phyloP scores from a whole-genome alignment of 2,113 vertebrate species.

The Numida meleagris region DNA sequence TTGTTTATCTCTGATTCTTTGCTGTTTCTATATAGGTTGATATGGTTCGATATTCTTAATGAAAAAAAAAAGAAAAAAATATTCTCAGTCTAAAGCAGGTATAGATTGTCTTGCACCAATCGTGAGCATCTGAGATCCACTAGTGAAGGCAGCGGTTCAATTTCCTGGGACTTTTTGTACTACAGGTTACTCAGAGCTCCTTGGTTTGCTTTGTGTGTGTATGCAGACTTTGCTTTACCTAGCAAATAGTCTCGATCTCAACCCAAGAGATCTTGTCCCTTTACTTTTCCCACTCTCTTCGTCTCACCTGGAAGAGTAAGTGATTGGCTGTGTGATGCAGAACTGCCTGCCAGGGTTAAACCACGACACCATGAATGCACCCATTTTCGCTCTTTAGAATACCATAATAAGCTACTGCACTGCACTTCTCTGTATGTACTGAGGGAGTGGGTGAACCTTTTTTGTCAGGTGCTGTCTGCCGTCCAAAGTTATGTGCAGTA shows the following conservation, averaged over 20 bases:
- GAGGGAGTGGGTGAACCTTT: accelerated
- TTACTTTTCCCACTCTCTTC: not conserved
- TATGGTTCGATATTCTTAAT: not conserved
- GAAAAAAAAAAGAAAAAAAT: accelerated
- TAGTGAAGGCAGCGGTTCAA: not conserved
- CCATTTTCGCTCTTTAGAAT: not conserved
- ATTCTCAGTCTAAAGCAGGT: not conserved
- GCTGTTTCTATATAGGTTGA: not conserved
- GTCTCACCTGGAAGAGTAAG: no score
- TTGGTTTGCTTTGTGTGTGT: not conserved
- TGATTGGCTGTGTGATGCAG: no score
- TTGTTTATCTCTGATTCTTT: not conserved
- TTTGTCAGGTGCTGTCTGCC: not conserved
- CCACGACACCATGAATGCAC: no score
- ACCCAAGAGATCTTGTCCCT: not conserved
- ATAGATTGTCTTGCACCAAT: not conserved
- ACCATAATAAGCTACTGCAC: accelerated
- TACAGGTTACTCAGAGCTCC: not conserved
- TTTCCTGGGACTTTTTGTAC: not conserved
- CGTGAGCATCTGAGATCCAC: not conserved
- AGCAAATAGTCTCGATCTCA: not conserved
- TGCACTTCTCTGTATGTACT: not conserved
- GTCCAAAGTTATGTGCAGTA: not conserved
- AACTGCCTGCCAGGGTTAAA: no score
- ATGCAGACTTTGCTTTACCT: not conserved